Percentiles rank a stretch among this genome's conserved stretches.
Evolutionary conservation across 2,113 vertebrate species (phyloP).

Genomic region (Rhodinocichla rosea): DNA sequence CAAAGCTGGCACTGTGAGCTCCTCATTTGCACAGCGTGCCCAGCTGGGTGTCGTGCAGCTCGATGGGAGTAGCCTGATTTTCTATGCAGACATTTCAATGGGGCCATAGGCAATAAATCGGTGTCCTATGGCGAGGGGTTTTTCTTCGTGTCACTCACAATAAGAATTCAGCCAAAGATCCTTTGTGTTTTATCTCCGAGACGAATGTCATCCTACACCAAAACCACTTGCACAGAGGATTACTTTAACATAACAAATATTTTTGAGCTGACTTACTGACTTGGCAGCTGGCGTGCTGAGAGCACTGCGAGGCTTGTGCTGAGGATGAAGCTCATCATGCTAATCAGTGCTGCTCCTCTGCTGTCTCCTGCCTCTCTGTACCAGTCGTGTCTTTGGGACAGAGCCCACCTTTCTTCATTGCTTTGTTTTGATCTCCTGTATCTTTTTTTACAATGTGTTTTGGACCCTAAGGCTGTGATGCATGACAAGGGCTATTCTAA

Average conservation of each 20-base stretch:
- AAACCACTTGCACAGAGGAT: neutral
- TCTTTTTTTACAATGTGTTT: neutral
- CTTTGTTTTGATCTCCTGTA: neutral
- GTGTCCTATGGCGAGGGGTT: neutral
- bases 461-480: neutral
- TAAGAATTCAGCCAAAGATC: neutral
- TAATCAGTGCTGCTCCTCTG: neutral
- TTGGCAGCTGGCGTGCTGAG: neutral
- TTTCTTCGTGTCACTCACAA: neutral
- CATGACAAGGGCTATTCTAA: neutral
- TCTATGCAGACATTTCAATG: neutral
- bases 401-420: neutral
- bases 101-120: neutral
- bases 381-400: neutral
- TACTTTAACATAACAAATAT: slow-evolving; percentile 17
- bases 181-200: neutral
- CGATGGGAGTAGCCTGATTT: neutral
- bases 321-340: neutral
- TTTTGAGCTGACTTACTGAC: neutral
- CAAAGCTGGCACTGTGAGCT: neutral
- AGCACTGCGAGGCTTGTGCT: neutral
- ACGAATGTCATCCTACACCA: neutral
- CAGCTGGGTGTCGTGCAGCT: neutral
- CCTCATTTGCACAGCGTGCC: neutral
- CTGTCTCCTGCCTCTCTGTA: neutral